Conservation (phyloP, 2,113 vertebrate species). For the Oreochromis spilurus region DNA sequence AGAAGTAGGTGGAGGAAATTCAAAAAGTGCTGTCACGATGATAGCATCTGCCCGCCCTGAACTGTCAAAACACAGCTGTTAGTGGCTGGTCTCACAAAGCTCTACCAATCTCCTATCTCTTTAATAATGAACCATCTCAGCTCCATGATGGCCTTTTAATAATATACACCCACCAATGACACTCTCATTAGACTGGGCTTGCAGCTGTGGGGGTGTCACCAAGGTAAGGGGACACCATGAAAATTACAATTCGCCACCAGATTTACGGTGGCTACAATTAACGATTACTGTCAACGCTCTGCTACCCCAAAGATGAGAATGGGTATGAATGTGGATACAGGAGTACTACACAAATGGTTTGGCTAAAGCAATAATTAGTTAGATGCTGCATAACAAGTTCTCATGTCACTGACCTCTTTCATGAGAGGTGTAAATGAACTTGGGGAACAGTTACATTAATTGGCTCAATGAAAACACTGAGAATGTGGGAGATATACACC, state of each 20-base stretch:
- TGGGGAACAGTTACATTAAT: background rate
- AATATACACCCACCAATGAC: slow-evolving; percentile 45
- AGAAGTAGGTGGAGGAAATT: slow-evolving; percentile 33
- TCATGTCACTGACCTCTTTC: slow-evolving; percentile 6
- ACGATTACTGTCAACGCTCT: slow-evolving; percentile 51
- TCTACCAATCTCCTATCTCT: slow-evolving; percentile 1
- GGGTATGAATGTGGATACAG: slow-evolving; percentile 25
- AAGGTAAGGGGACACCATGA: slow-evolving; percentile 21
- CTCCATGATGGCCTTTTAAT: slow-evolving; percentile 49
- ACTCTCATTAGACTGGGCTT: slow-evolving; percentile 45
- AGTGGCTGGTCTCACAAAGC: slow-evolving; percentile 20
- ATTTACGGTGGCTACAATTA: slow-evolving; percentile 54
- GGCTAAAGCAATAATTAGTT: slow-evolving; percentile 16
- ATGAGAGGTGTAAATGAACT: slow-evolving; percentile 8
- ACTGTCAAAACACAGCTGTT: slow-evolving; percentile 45
- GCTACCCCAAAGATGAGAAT: slow-evolving; percentile 32
- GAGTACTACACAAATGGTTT: slow-evolving; percentile 2
- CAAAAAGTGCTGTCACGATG: slow-evolving; percentile 26
- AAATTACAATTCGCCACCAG: slow-evolving; percentile 42
- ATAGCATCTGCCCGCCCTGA: slow-evolving; percentile 19
- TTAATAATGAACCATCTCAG: slow-evolving; percentile 48
- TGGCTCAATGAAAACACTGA: background rate
- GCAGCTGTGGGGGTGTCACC: slow-evolving; percentile 36
- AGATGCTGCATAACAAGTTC: slow-evolving; percentile 15
- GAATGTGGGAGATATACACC: background rate